Base-by-base conservation (phyloP, 2,113 vertebrate genomes). In the Sinocyclocheilus rhinocerous region DNA sequence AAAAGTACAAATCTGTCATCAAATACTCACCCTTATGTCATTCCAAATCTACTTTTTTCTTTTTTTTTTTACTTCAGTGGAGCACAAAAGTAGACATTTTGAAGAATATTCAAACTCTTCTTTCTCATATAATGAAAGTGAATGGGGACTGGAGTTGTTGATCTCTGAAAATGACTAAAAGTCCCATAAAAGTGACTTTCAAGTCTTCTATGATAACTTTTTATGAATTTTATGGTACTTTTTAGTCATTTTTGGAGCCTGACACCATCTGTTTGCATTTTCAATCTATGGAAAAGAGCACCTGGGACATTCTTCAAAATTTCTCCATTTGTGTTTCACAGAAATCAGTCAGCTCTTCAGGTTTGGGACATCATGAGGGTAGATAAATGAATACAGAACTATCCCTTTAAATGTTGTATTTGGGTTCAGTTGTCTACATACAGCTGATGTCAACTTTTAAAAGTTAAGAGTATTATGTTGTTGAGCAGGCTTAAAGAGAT, bases 401-500 rank as follows among this genome's bases (percentile, higher is more conserved):
- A 57, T 77, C 22, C 77, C 72, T 85, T 85, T 50, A 75, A 78
- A 9, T 2, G n/a, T 33, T 15, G 33, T 59, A 90, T 92, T 88
- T 93, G 93, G 94, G 95, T 95, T 96, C 92, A 95, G 94, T 95
- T 96, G 94, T 96, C 96, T 95, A 95, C 93, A 95, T 92, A 95
- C 92, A 86, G 80, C 88, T 90, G 89, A 88, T 86, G 89, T 85
- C 90, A 83, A 67, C 39, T 85, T 86, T 89, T 87, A 89, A 84
- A 90, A 90, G 88, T 90, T 82, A 84, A 84, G 89, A 94, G 86
- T 92, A 91, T 92, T 48, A 63, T 87, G 75, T 8, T 45, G 42
- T 93, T 92, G 94, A 94, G 91, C 93, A 97, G 96, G 96, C 96
- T 94, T 95, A 96, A 96, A 93, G 95, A 97, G 95, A 91, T 83